These are phyloP conservation scores for Ochropleura leucogaster DNA, from an alignment of 2,888 invertebrate genomes.

Conservation along the genomic window DNA sequence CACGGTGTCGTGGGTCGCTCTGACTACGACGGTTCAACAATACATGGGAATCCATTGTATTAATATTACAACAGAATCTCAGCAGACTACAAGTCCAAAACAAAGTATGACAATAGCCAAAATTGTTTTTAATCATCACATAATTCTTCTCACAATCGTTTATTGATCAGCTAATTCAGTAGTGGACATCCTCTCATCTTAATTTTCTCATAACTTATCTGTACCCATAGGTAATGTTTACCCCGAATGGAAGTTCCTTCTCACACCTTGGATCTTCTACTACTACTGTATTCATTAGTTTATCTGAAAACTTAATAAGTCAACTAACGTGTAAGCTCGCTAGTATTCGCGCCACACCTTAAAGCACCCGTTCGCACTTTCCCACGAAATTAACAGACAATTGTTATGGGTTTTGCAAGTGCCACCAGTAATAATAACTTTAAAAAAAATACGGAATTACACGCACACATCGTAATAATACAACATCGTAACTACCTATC, in stretches of 20 bases:
- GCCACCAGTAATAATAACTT: constrained; percentile 69
- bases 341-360: constrained; percentile 68
- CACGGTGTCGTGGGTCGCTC: neutral
- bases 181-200: neutral
- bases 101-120: constrained; percentile 32
- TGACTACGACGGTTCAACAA: neutral
- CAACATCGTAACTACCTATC: constrained; percentile 51
- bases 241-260: neutral
- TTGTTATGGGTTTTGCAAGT: constrained; percentile 81
- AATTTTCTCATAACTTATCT: constrained; percentile 4
- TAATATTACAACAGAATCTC: neutral
- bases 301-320: neutral
- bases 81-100: neutral
- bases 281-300: neutral
- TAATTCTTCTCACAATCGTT: neutral
- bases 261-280: neutral
- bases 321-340: constrained; percentile 6
- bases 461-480: constrained; percentile 56
- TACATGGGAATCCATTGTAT: neutral
- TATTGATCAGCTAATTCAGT: neutral
- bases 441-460: constrained; percentile 62
- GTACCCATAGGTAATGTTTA: neutral
- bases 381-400: constrained; percentile 82
- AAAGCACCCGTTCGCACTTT: constrained; percentile 63
- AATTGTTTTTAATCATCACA: neutral